phyloP scores from a whole-genome alignment of 35 echinoderm and acorn worm species.

The Lytechinus variegatus region DNA sequence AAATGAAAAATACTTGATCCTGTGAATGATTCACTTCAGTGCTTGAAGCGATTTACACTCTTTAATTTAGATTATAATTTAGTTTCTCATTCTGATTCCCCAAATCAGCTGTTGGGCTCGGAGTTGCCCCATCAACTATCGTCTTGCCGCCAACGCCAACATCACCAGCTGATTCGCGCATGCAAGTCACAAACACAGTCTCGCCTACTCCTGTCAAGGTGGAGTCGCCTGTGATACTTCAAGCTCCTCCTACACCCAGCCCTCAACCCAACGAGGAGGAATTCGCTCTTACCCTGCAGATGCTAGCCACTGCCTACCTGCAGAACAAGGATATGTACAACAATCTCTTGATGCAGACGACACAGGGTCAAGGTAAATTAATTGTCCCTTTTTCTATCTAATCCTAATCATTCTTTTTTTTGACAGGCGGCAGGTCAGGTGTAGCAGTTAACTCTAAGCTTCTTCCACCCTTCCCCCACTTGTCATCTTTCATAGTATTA shows the following conservation, averaged over 20 bases:
- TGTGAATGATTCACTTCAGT: neutral
- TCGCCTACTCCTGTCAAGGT: neutral
- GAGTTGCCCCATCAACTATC: neutral
- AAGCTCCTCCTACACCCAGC: neutral
- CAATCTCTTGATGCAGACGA: conserved; percentile 37
- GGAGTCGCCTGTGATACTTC: neutral
- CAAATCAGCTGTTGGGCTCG: neutral
- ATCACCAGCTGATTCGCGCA: neutral
- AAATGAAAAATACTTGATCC: neutral
- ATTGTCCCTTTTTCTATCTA: neutral
- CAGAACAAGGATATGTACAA: conserved; percentile 40
- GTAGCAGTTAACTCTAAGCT: neutral
- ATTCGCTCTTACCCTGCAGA: conserved; percentile 9
- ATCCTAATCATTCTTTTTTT: neutral
- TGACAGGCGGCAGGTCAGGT: neutral
- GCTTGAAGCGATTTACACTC: neutral
- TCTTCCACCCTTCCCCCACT: neutral
- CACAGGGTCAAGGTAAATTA: neutral
- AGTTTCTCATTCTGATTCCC: neutral
- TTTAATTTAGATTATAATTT: neutral
- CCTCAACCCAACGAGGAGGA: neutral
- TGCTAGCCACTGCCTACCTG: conserved; percentile 15
- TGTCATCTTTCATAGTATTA: neutral
- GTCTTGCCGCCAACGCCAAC: conserved; percentile 15
- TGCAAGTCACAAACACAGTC: neutral